Evolutionary conservation across 2,888 invertebrate species (phyloP).

Genomic region (Torymus aiolomorphi): DNA sequence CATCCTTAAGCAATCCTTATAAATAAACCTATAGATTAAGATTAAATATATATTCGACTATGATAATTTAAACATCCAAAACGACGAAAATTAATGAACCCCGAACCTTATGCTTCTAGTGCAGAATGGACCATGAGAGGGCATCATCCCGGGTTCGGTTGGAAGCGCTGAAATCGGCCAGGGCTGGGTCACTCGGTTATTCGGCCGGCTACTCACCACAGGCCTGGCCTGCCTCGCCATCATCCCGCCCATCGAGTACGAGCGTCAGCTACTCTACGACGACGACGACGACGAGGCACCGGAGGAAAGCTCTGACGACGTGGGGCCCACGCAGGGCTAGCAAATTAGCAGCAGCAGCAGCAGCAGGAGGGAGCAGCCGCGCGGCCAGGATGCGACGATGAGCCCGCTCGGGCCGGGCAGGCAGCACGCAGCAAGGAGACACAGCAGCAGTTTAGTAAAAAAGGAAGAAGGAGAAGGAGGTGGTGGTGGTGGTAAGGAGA

Average conservation of each 20-base stretch:
- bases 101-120: slow-evolving; percentile 38
- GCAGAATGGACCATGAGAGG: slow-evolving; percentile 70
- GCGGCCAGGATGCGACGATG: slow-evolving; percentile 74
- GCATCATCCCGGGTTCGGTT: slow-evolving; percentile 48
- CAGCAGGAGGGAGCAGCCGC: slow-evolving; percentile 59
- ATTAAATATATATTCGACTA: too few species aligned
- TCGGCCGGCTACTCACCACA: slow-evolving; percentile 22
- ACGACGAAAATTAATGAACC: too few species aligned
- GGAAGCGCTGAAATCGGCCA: slow-evolving; percentile 54
- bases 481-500: too few species aligned
- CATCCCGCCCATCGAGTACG: neutral
- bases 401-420: slow-evolving; percentile 67
- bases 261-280: neutral
- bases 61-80: too few species aligned
- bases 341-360: slow-evolving; percentile 60
- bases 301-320: slow-evolving; percentile 24
- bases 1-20: too few species aligned
- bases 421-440: neutral
- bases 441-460: neutral
- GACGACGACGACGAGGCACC: neutral
- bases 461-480: neutral
- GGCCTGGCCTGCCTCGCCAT: neutral
- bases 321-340: neutral
- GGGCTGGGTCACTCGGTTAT: slow-evolving; percentile 35
- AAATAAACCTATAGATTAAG: too few species aligned